A percentile compares a stretch with the other conserved stretches of the same genome.
Evolutionary conservation across 2,888 invertebrate species (phyloP).

Genomic region (Drosophila picticornis): DNA sequence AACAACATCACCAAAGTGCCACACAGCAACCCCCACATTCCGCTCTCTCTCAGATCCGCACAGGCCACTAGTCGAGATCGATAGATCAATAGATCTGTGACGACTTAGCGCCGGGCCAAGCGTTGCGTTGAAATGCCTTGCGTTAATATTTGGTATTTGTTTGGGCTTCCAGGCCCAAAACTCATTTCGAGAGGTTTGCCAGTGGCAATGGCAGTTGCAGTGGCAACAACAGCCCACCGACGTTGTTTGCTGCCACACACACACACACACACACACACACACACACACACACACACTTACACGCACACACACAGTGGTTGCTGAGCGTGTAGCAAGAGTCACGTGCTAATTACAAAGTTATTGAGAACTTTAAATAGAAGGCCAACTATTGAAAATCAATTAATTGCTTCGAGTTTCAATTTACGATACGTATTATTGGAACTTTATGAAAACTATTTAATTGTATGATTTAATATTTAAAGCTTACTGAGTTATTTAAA

Average conservation of each 20-base stretch:
- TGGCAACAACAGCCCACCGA: conserved; percentile 61
- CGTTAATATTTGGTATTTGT: conserved; percentile 80
- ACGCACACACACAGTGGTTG: conserved; percentile 27
- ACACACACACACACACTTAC: conserved; percentile 5
- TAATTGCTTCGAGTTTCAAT: neutral
- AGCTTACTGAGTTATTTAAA: neutral
- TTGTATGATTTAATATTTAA: neutral
- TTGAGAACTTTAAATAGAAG: neutral
- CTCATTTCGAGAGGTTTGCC: conserved; percentile 40
- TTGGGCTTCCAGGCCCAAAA: conserved; percentile 63
- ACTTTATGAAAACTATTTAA: neutral
- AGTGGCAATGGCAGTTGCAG: conserved; percentile 26
- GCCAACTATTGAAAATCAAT: conserved; percentile 3
- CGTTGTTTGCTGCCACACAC: conserved; percentile 53
- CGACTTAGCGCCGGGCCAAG: conserved; percentile 48
- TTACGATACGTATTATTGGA: neutral
- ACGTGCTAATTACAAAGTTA: conserved; percentile 36
- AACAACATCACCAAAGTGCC: conserved; percentile 74
- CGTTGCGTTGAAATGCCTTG: conserved; percentile 67
- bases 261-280: conserved; percentile 1
- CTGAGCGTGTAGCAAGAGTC: conserved; percentile 1
- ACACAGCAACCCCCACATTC: conserved; percentile 40
- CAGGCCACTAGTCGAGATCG: conserved; percentile 4
- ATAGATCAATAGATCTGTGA: conserved; percentile 26
- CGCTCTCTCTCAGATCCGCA: conserved; percentile 8